Conservation (phyloP, 2,888 invertebrate genomes). For the Tenthredo notha region DNA sequence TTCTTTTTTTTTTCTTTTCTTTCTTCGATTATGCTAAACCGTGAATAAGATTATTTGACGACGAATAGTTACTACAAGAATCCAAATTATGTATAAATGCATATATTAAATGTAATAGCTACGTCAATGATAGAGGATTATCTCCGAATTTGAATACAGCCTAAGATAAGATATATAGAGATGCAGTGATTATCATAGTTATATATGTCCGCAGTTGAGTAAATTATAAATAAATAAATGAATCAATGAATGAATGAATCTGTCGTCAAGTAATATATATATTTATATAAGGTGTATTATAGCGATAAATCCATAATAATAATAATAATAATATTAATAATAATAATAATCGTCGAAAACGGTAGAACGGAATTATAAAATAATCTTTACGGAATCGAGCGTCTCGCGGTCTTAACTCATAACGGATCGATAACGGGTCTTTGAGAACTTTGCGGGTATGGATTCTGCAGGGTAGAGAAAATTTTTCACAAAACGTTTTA, state of each 20-base stretch:
- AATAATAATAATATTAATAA: no score
- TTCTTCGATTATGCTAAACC: not conserved
- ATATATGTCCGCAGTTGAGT: not conserved
- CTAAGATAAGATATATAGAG: not conserved
- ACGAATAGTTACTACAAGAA: not conserved
- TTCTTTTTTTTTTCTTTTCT: not conserved
- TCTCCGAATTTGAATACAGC: no score
- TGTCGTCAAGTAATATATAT: not conserved
- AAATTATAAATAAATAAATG: not conserved
- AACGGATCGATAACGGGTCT: slow-evolving; percentile 39
- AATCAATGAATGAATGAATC: not conserved
- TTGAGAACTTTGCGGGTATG: not conserved
- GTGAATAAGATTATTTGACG: not conserved
- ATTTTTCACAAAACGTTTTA: not conserved
- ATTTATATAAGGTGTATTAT: not conserved
- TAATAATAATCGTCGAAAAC: not conserved
- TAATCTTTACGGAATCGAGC: not conserved
- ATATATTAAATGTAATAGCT: not conserved
- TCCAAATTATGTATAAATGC: not conserved
- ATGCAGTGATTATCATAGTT: not conserved
- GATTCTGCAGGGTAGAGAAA: not conserved
- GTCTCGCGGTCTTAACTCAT: not conserved
- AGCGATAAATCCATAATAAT: not conserved
- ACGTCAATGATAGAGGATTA: not conserved
- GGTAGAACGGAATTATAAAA: not conserved